phyloP scores from a whole-genome alignment of 2,888 invertebrate species.

The Esperia sulphurella region DNA sequence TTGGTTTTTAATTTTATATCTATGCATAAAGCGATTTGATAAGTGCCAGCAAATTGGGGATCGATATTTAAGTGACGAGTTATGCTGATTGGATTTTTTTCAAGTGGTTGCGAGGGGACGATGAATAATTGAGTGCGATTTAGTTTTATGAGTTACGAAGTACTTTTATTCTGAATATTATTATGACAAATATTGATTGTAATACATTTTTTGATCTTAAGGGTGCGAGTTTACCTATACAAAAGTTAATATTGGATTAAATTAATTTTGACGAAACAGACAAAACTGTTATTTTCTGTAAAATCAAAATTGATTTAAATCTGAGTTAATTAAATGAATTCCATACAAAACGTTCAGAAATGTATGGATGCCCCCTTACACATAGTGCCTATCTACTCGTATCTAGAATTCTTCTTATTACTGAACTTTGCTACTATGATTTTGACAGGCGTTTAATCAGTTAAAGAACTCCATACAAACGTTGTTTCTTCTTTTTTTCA shows the following conservation, averaged over 20 bases:
- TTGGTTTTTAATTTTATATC: slow-evolving; percentile 56
- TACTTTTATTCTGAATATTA: slow-evolving; percentile 11
- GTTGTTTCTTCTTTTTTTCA: too few species aligned
- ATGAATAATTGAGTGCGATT: slow-evolving; percentile 74
- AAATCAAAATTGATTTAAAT: too few species aligned
- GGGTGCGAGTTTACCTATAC: too few species aligned
- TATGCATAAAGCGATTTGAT: slow-evolving; percentile 74
- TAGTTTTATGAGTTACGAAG: slow-evolving; percentile 43
- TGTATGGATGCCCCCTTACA: too few species aligned
- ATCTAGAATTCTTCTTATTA: not conserved
- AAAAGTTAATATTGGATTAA: too few species aligned
- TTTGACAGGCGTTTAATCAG: not conserved
- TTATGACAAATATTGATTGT: slow-evolving; percentile 1
- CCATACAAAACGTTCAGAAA: too few species aligned
- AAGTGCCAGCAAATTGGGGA: slow-evolving; percentile 74
- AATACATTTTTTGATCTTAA: not conserved
- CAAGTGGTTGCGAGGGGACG: slow-evolving; percentile 65
- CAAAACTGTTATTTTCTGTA: too few species aligned
- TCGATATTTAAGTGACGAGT: slow-evolving; percentile 76
- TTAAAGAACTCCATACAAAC: too few species aligned
- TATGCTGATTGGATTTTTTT: slow-evolving; percentile 78
- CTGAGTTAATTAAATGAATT: too few species aligned
- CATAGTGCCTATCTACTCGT: too few species aligned
- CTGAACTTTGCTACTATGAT: not conserved
- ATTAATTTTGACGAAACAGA: too few species aligned